A percentile compares a stretch with the other conserved stretches of the same genome.
Conservation (phyloP, 2,888 invertebrate genomes). For the Anoplius nigerrimus region DNA sequence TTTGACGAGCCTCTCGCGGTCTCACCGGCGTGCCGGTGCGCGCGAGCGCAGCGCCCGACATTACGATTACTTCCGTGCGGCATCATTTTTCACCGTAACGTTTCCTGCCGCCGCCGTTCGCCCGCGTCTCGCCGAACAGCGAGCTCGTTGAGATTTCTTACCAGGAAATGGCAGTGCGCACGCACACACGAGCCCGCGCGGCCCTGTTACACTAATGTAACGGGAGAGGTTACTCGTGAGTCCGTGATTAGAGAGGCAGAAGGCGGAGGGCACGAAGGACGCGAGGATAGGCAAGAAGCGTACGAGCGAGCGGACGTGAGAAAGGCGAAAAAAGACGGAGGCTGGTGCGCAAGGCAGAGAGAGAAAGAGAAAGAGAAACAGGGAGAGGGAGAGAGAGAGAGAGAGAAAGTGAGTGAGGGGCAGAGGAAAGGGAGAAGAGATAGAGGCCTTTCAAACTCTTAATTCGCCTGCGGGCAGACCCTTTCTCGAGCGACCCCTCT, state of each 20-base stretch:
- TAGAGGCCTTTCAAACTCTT: conserved; percentile 62
- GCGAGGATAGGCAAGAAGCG: conserved; percentile 14
- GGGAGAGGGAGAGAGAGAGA: conserved; percentile 1
- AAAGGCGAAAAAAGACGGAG: conserved; percentile 11
- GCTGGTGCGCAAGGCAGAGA: background rate
- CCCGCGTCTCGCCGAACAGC: background rate
- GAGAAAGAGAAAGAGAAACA: background rate
- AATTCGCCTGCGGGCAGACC: conserved; percentile 60
- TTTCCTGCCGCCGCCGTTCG: conserved; percentile 1
- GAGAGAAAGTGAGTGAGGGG: conserved; percentile 7
- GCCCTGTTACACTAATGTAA: conserved; percentile 11
- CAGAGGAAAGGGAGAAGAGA: conserved; percentile 27
- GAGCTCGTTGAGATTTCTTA: conserved; percentile 25
- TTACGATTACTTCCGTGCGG: conserved; percentile 32
- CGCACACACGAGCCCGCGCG: conserved; percentile 18
- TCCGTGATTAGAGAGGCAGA: conserved; percentile 49
- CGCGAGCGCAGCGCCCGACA: conserved; percentile 7
- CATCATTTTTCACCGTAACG: conserved; percentile 32
- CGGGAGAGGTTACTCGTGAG: conserved; percentile 36
- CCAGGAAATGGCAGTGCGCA: conserved; percentile 13
- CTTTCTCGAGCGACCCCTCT: conserved; percentile 50
- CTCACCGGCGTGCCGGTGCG: too few species aligned
- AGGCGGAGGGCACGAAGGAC: conserved; percentile 19
- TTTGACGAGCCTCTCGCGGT: background rate
- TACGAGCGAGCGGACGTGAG: conserved; percentile 7